Evolutionary conservation across 30 jellyfish, hydroid and myxozoan species (phyloP).

Genomic region (Chrysaora quinquecirrha): DNA sequence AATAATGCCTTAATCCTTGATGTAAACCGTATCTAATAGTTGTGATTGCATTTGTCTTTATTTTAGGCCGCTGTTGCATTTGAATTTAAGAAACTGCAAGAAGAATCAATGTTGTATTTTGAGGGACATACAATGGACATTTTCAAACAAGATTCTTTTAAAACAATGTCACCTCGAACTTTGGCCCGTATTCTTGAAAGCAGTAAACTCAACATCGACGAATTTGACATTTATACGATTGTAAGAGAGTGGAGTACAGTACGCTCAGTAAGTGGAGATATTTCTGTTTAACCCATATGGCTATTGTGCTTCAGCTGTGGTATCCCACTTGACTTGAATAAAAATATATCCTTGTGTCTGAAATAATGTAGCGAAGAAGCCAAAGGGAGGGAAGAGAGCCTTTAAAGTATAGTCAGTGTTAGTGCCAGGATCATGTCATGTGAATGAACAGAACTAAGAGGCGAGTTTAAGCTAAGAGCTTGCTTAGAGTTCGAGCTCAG

Average conservation of each 20-base stretch:
- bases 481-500: no score
- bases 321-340: no score
- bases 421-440: no score
- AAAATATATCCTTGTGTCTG: no score
- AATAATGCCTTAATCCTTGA: no score
- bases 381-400: no score
- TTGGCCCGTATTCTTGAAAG: slow-evolving; percentile 70
- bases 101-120: slow-evolving; percentile 66
- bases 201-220: slow-evolving; percentile 81
- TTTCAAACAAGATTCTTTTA: slow-evolving; percentile 57
- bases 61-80: slow-evolving; percentile 87
- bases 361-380: no score
- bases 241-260: slow-evolving; percentile 83
- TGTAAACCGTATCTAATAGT: background rate
- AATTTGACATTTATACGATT: slow-evolving; percentile 61
- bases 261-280: slow-evolving; percentile 68
- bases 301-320: no score
- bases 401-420: no score
- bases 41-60: background rate
- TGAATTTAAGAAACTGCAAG: slow-evolving; percentile 62
- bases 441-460: no score
- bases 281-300: no score
- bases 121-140: slow-evolving; percentile 68
- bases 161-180: slow-evolving; percentile 70
- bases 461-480: no score